These are phyloP conservation scores for Globodera ellingtonae DNA, from an alignment of 1,140 invertebrate genomes.

Conservation along the genomic window DNA sequence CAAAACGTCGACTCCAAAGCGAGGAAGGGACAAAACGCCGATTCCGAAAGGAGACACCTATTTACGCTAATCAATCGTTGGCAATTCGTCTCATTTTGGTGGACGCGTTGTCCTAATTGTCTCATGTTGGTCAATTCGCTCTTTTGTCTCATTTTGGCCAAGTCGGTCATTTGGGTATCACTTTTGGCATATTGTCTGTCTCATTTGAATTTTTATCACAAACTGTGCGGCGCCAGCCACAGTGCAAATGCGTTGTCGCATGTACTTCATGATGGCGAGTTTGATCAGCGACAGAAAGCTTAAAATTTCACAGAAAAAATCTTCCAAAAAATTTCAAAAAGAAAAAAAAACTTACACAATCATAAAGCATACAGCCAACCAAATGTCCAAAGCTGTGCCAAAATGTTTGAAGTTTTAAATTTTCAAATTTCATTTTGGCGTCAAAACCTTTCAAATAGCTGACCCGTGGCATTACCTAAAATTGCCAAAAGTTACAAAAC, in stretches of 20 bases:
- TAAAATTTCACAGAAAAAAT: neutral
- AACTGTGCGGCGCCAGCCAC: neutral
- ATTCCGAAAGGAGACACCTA: too few species aligned
- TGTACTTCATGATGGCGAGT: constrained; percentile 64
- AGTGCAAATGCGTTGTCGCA: constrained; percentile 53
- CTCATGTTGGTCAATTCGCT: too few species aligned
- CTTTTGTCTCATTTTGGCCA: too few species aligned
- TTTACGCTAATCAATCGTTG: too few species aligned
- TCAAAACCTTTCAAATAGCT: constrained; percentile 44
- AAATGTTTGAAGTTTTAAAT: constrained; percentile 83
- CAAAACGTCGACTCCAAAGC: too few species aligned
- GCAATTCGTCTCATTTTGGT: too few species aligned
- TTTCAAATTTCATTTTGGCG: constrained; percentile 18
- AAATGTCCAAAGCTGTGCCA: constrained; percentile 92
- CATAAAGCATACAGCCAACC: constrained; percentile 76
- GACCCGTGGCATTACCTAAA: constrained; percentile 79
- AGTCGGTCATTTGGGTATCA: too few species aligned
- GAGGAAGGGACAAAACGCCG: too few species aligned
- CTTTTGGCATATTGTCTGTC: too few species aligned
- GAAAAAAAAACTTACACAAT: constrained; percentile 42
- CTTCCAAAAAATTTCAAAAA: neutral
- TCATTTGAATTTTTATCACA: too few species aligned
- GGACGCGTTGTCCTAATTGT: too few species aligned
- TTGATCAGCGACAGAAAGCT: constrained; percentile 64
- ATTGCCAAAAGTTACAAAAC: neutral